phyloP scores from a whole-genome alignment of 2,797 vertebrate genomes.

The Gymnoscopelus microlampas region DNA sequence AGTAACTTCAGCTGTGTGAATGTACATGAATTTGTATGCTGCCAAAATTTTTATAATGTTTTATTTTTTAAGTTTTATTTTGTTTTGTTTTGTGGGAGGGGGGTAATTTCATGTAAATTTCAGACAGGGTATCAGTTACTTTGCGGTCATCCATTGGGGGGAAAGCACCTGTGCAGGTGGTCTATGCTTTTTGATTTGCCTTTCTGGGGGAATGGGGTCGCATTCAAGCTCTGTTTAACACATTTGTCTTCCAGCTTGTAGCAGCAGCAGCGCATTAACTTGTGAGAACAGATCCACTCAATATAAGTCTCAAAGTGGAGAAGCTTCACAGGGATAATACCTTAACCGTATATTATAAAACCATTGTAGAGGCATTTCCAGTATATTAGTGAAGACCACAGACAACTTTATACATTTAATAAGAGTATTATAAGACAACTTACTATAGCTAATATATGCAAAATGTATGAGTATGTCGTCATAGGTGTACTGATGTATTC shows the following conservation, averaged over 20 bases:
- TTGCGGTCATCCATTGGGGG: slow-evolving; percentile 9
- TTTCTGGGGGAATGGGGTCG: slow-evolving; percentile 12
- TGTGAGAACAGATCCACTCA: slow-evolving; percentile 17
- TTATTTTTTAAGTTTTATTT: slow-evolving; percentile 1
- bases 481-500: slow-evolving; percentile 6
- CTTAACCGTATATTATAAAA: slow-evolving; percentile 27
- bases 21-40: slow-evolving; percentile 29
- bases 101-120: background rate
- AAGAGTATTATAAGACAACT: slow-evolving; percentile 25
- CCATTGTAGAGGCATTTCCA: slow-evolving; percentile 32
- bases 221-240: slow-evolving; percentile 35
- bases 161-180: background rate
- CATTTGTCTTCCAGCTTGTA: slow-evolving; percentile 79
- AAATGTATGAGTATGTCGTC: slow-evolving; percentile 22
- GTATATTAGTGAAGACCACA: slow-evolving; percentile 20
- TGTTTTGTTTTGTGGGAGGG: background rate
- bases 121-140: background rate
- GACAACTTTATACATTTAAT: slow-evolving; percentile 41
- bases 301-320: slow-evolving; percentile 26
- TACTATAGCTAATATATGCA: slow-evolving; percentile 29
- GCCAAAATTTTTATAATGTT: slow-evolving; percentile 23
- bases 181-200: slow-evolving; percentile 18
- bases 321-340: slow-evolving; percentile 21
- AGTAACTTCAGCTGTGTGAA: slow-evolving; percentile 25
- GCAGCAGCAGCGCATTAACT: slow-evolving; percentile 50